Base-by-base conservation (phyloP, 2,888 invertebrate species). In the Dolomedes plantarius region DNA sequence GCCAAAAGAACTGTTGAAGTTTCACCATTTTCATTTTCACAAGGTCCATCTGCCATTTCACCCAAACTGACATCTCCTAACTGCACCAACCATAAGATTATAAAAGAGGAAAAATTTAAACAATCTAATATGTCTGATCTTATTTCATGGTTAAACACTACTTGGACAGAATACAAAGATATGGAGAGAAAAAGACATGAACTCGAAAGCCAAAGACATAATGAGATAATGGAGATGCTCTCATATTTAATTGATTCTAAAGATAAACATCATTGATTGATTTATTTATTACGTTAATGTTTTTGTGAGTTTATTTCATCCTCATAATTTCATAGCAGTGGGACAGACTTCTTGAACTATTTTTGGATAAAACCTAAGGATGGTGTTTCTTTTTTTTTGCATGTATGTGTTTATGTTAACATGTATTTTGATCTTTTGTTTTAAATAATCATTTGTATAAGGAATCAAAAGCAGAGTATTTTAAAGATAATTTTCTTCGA, bases 211-310 rank as follows among this genome's bases (percentile, higher is more conserved):
- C 75, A 76, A 27, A 68, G 86, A 27, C 86, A 86, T 31, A 79
- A 78, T 46, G 86, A 86, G 39, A 28, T 86, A 11, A 80, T 86
- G 86, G 86, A 86, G 50, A 80, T 86, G 75, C 36, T 86, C 11
- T 74, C 86, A 13, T 86, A 71, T 50, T 76, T 86, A 29, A 56
- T 78, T 11, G 86, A 67, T 9, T n/a, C n/a, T 67, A 67, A 32
- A 11, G 23, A 56, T 11, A 23, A 23, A 23, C 56, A 56, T 56
- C 23, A 56, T 23, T 56, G 6, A 56, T 23, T 56, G 6, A 5
- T 19, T 56, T 23, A 56, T 56, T 65, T 31, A 1, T 65, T 29
- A 65, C 29, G 28, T 31, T n/a, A 13, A 16, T 64, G 7, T 19
- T 5, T 56, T 23, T n/a, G n/a, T 16, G 9, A 6, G 16, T 6